Percentiles rank a stretch among this genome's conserved stretches.
Conservation (phyloP, 1,140 invertebrate genomes). For the Drosophila santomea region DNA sequence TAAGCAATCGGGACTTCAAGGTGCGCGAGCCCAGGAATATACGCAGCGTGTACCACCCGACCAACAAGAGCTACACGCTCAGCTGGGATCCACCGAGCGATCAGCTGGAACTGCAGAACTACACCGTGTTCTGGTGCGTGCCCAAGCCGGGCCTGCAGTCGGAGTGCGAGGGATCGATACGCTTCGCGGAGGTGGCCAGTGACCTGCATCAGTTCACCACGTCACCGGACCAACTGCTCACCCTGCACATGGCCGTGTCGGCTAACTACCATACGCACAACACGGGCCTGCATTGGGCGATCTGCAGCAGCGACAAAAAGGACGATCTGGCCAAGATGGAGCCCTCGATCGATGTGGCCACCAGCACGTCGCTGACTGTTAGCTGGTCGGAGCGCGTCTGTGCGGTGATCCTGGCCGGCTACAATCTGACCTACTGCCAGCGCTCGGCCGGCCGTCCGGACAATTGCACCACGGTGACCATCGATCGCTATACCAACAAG, state of each 20-base stretch:
- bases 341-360: conserved; percentile 55
- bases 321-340: conserved; percentile 77
- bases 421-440: conserved; percentile 75
- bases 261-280: conserved; percentile 69
- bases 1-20: conserved; percentile 40
- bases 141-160: conserved; percentile 52
- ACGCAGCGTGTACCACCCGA: conserved; percentile 65
- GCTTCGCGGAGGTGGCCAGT: conserved; percentile 57
- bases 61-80: conserved; percentile 67
- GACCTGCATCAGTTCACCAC: conserved; percentile 51
- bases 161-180: conserved; percentile 71
- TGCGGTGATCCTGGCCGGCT: conserved; percentile 65
- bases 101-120: conserved; percentile 44
- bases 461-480: conserved; percentile 64
- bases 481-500: conserved; percentile 43
- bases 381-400: conserved; percentile 74
- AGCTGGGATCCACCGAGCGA: conserved; percentile 72
- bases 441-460: conserved; percentile 54
- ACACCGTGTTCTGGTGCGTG: conserved; percentile 78
- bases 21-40: conserved; percentile 59
- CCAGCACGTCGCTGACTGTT: conserved; percentile 50
- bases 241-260: conserved; percentile 72
- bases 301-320: conserved; percentile 63
- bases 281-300: conserved; percentile 74
- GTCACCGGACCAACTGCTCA: conserved; percentile 19